Evolutionary conservation across 2,888 invertebrate genomes (phyloP).

Genomic region (Laspeyria flexula): DNA sequence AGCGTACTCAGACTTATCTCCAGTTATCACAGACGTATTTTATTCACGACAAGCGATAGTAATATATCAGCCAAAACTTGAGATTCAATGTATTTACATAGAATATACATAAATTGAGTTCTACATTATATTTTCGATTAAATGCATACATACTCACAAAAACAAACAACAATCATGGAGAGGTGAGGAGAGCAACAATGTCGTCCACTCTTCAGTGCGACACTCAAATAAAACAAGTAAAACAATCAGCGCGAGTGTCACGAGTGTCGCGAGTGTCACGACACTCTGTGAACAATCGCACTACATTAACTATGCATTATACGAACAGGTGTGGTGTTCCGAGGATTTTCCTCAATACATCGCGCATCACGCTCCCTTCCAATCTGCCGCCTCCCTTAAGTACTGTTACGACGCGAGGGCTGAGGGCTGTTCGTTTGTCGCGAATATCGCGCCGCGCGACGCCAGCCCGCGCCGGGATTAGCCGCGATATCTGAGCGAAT

Average conservation of each 20-base stretch:
- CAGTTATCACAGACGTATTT: not conserved
- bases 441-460: not conserved
- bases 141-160: too few species aligned
- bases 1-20: too few species aligned
- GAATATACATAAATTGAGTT: too few species aligned
- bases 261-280: too few species aligned
- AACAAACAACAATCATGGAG: too few species aligned
- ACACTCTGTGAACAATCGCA: constrained; percentile 9
- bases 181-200: too few species aligned
- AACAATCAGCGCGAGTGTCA: too few species aligned
- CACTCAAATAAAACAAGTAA: too few species aligned
- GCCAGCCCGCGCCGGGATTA: constrained; percentile 7
- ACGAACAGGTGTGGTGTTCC: constrained; percentile 26
- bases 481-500: constrained; percentile 8
- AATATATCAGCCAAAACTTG: not conserved
- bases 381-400: not conserved
- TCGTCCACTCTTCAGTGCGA: too few species aligned
- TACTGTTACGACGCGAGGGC: constrained; percentile 1
- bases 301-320: constrained; percentile 36
- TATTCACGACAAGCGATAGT: constrained; percentile 1
- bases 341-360: constrained; percentile 1
- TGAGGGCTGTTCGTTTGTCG: not conserved
- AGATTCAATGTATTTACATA: too few species aligned
- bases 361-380: not conserved
- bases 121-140: too few species aligned